Conservation (phyloP, 2,888 invertebrate species). For the Xanthorhoe spadicearia region DNA sequence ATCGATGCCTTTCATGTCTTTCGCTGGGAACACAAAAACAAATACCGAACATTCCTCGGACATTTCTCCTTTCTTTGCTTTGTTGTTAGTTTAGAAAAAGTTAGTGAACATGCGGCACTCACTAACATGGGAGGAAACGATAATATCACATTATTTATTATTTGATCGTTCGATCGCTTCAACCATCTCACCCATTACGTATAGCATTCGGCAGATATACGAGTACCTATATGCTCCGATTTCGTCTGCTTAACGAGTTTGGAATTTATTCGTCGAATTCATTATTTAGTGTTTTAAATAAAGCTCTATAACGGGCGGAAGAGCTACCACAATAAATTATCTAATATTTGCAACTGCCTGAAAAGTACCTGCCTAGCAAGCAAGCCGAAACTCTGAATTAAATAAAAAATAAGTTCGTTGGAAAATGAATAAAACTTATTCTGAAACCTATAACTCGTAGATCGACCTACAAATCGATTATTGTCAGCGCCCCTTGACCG, state of each 20-base stretch:
- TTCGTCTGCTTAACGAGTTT: background rate
- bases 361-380: no score
- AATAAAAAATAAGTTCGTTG: background rate
- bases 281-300: slow-evolving; percentile 3
- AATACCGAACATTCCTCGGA: slow-evolving; percentile 22
- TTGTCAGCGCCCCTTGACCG: slow-evolving; percentile 6
- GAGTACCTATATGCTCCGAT: background rate
- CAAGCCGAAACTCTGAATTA: no score
- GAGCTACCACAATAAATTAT: no score
- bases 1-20: slow-evolving; percentile 31
- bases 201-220: background rate
- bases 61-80: slow-evolving; percentile 16
- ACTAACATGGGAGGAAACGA: background rate
- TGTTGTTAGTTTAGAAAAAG: slow-evolving; percentile 14
- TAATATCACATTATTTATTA: background rate
- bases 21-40: slow-evolving; percentile 20
- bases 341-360: no score
- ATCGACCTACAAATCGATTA: no score
- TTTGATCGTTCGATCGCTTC: background rate
- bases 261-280: background rate
- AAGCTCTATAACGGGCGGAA: background rate
- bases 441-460: no score
- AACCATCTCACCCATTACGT: background rate
- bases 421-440: background rate
- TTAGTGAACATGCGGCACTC: slow-evolving; percentile 1